Evolutionary conservation across 2,888 invertebrate species (phyloP).

Genomic region (Hyalella azteca): DNA sequence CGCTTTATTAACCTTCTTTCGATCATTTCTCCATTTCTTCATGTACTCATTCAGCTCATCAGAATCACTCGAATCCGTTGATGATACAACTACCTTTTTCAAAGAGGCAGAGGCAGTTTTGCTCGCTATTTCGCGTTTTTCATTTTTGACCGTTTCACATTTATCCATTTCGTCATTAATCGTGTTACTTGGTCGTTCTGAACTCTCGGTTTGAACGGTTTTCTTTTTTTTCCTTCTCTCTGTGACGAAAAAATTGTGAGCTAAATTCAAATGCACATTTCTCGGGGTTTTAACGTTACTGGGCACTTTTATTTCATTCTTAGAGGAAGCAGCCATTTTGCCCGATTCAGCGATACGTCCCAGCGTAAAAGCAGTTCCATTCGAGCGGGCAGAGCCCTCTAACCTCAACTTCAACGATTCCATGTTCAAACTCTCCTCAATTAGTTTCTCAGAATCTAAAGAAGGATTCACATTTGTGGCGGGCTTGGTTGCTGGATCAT

Average conservation of each 20-base stretch:
- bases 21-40: not conserved
- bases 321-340: no score
- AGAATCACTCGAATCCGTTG: not conserved
- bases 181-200: no score
- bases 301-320: no score
- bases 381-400: not conserved
- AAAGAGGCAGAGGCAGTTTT: not conserved
- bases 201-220: not conserved
- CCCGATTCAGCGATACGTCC: not conserved
- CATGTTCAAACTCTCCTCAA: not conserved
- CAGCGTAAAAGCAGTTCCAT: not conserved
- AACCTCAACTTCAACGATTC: not conserved
- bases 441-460: not conserved
- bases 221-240: not conserved
- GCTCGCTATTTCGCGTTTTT: no score
- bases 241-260: no score
- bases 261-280: no score
- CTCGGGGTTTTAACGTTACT: no score
- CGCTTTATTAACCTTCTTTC: no score
- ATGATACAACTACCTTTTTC: not conserved
- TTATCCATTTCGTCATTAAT: no score
- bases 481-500: no score
- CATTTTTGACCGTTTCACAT: no score
- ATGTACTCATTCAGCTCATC: conserved; percentile 14
- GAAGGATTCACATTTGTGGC: no score